These are phyloP conservation scores for Herpailurus yagouaroundi DNA, from an alignment of 2,113 vertebrate genomes.

Conservation along the genomic window DNA sequence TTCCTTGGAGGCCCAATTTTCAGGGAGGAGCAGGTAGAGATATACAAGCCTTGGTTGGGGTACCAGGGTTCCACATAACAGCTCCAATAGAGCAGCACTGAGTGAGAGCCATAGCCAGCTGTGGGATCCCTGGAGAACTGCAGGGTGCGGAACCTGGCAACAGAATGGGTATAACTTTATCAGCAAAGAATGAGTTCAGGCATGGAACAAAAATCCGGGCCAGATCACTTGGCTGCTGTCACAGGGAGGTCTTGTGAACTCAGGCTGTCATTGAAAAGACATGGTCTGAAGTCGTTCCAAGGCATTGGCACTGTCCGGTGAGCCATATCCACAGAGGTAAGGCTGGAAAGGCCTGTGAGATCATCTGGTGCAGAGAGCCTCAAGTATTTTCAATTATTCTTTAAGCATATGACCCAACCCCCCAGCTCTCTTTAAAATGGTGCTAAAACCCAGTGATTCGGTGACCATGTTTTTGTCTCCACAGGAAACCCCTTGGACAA, in stretches of 20 bases:
- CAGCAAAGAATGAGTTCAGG: background rate
- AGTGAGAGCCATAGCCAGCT: background rate
- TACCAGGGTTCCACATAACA: accelerated
- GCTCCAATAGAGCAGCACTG: no score
- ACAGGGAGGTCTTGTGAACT: background rate
- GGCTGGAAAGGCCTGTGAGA: background rate
- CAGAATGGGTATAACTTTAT: background rate
- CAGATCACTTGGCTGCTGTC: background rate
- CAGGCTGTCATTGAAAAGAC: background rate
- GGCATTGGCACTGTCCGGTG: background rate
- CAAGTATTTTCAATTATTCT: background rate
- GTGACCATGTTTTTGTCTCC: background rate
- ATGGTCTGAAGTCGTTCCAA: constrained; percentile 41
- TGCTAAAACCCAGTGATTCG: background rate
- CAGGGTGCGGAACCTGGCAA: background rate
- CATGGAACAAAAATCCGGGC: background rate
- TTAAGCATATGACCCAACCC: background rate
- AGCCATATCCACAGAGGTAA: background rate
- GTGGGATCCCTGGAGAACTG: background rate
- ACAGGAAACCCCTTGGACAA: background rate
- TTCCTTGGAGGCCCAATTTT: background rate
- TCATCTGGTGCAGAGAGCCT: background rate
- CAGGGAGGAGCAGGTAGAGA: background rate
- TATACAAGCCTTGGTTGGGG: accelerated
- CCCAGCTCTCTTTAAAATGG: background rate